Evolutionary conservation across 2,113 vertebrate genomes (phyloP).

Genomic region (Hyperopisus bebe): DNA sequence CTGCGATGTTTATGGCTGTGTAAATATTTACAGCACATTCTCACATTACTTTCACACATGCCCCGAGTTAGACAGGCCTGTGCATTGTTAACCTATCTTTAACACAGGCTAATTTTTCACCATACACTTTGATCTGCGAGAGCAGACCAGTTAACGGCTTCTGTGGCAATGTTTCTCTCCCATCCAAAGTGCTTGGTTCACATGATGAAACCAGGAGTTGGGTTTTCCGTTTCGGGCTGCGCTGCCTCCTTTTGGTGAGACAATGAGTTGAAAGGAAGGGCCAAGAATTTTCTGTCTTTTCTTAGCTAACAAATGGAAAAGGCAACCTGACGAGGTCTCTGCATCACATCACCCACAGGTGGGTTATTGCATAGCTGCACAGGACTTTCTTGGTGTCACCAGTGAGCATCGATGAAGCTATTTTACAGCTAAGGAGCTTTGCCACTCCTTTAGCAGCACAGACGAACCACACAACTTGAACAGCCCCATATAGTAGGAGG

Average conservation of each 20-base stretch:
- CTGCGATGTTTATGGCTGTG: slow-evolving; percentile 10
- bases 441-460: neutral
- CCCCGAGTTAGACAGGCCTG: slow-evolving; percentile 23
- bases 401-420: neutral
- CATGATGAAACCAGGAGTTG: neutral
- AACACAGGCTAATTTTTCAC: slow-evolving; percentile 29
- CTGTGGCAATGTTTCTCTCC: slow-evolving; percentile 31
- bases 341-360: neutral
- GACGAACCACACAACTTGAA: neutral
- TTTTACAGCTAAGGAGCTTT: neutral
- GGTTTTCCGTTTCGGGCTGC: neutral
- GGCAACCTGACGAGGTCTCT: neutral
- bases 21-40: slow-evolving; percentile 27
- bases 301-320: neutral
- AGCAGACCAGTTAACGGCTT: slow-evolving; percentile 19
- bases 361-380: neutral
- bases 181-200: neutral
- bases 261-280: neutral
- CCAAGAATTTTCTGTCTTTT: neutral
- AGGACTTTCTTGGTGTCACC: neutral
- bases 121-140: slow-evolving; percentile 33
- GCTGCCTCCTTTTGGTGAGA: slow-evolving; percentile 10
- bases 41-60: slow-evolving; percentile 23
- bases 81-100: slow-evolving; percentile 23
- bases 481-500: neutral